Percentiles rank a stretch among this genome's conserved stretches.
These are phyloP conservation scores for Latrodectus elegans DNA, from an alignment of 2,888 invertebrate species.

Conservation along the genomic window DNA sequence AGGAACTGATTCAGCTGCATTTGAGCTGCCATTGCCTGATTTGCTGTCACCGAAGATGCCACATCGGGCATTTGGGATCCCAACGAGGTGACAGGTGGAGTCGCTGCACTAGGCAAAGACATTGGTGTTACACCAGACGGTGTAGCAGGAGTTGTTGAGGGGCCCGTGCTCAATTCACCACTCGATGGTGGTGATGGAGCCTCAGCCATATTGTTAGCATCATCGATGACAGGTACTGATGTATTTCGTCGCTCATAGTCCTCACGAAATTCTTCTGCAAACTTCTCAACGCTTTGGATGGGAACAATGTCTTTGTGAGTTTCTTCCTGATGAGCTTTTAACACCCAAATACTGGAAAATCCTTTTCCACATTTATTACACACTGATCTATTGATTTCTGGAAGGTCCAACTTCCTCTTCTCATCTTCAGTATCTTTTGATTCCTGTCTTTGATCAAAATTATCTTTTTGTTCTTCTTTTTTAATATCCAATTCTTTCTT, in stretches of 20 bases:
- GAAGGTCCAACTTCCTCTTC: conserved; percentile 75
- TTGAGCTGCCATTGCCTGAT: conserved; percentile 81
- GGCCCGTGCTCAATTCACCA: conserved; percentile 52
- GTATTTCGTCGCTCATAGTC: conserved; percentile 83
- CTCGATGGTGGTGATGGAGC: conserved; percentile 66
- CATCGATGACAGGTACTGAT: conserved; percentile 47
- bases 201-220: conserved; percentile 46
- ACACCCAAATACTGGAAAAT: conserved; percentile 95
- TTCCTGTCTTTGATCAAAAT: conserved; percentile 25
- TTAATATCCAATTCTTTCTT: conserved; percentile 70
- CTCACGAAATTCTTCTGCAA: conserved; percentile 91
- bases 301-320: conserved; percentile 94
- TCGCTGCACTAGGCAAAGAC: conserved; percentile 38
- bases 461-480: conserved; percentile 41
- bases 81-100: conserved; percentile 58
- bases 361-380: conserved; percentile 94
- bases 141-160: conserved; percentile 62
- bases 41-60: conserved; percentile 78
- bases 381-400: conserved; percentile 86
- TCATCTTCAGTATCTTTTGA: conserved; percentile 20
- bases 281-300: conserved; percentile 90
- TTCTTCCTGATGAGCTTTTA: conserved; percentile 97
- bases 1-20: conserved; percentile 88
- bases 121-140: conserved; percentile 58
- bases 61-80: conserved; percentile 76